Evolutionary conservation across 2,888 invertebrate species (phyloP), one percentile per base, ranked within the genome.

Genomic region (Plutella xylostella): DNA sequence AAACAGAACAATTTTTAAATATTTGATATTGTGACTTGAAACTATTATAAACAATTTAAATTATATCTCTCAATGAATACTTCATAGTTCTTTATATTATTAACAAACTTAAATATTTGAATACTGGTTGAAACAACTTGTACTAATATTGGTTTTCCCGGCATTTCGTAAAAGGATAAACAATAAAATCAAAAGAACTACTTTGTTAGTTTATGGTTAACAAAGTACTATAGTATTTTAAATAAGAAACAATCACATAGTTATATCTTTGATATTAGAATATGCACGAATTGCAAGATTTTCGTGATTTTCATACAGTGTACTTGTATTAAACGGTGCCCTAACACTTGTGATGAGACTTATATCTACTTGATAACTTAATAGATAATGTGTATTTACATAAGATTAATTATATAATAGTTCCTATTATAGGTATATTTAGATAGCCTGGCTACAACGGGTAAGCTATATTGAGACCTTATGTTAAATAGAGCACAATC

Each of bases 401-500:
- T n/a, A n/a, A n/a, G n/a, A 28, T 4, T 28, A 28, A 28, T 3
- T 28, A 28, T n/a, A 14, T 40, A 40, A 4, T 25, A 28, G 9
- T 28, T 21, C 12, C 19, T 38, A 12, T 34, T 34, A 17, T 15
- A 15, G 34, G 15, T 15, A 34, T 7, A 34, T 34, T 34, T 34
- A 15, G n/a, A 53, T 51, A 56, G 50, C 52, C 58, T 57, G 58
- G 58, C 55, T 58, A 57, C 51, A 58, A 58, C 58, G 25, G 28
- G 15, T 17, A 52, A 52, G 49, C 48, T 51, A 46, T 45, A 5
- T 28, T 28, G n/a, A 12, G 28, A 4, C 28, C 28, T n/a, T 28
- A 28, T 12, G n/a, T 12, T 28, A 28, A 28, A 28, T 68, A 67
- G 61, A 68, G 71, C 65, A 69, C 68, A 67, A 67, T 63, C 55